Evolutionary conservation across 1,140 invertebrate genomes (phyloP).

Genomic region (Eufriesea mexicana): DNA sequence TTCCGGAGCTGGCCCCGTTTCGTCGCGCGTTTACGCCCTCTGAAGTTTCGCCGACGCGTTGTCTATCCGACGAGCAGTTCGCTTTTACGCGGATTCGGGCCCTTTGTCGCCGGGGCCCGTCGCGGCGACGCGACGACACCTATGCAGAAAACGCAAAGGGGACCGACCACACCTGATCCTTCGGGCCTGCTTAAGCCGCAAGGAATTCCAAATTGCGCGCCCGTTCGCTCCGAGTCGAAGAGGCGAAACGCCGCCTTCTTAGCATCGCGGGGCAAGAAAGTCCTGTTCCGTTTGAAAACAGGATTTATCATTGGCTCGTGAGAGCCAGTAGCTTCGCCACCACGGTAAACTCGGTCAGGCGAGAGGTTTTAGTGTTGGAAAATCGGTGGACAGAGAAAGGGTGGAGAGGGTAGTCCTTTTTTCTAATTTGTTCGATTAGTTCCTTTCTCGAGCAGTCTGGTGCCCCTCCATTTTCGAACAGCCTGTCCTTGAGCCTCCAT

Average conservation of each 20-base stretch:
- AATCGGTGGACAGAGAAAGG: background rate
- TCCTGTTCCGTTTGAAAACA: background rate
- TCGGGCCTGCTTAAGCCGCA: constrained; percentile 49
- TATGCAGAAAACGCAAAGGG: constrained; percentile 69
- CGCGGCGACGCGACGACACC: constrained; percentile 71
- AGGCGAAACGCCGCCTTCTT: background rate
- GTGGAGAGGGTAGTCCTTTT: background rate
- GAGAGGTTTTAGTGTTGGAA: background rate
- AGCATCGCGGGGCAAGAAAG: background rate
- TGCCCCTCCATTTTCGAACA: constrained; percentile 11
- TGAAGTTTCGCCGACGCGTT: constrained; percentile 76
- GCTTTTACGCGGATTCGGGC: constrained; percentile 78
- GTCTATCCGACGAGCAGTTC: constrained; percentile 73
- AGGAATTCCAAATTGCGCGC: constrained; percentile 72
- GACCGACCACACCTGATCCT: constrained; percentile 75
- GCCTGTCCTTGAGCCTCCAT: constrained; percentile 63
- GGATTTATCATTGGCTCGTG: background rate
- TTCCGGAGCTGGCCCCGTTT: constrained; percentile 51
- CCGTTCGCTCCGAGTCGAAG: background rate
- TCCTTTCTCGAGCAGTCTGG: constrained; percentile 2
- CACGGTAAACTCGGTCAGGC: too few species aligned
- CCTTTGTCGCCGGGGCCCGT: constrained; percentile 72
- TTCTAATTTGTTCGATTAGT: constrained; percentile 63
- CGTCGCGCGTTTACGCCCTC: constrained; percentile 47
- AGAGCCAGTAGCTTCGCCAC: too few species aligned